These are phyloP conservation scores for Notarius lentiginosus DNA, from an alignment of 2,113 vertebrate genomes.

Conservation along the genomic window DNA sequence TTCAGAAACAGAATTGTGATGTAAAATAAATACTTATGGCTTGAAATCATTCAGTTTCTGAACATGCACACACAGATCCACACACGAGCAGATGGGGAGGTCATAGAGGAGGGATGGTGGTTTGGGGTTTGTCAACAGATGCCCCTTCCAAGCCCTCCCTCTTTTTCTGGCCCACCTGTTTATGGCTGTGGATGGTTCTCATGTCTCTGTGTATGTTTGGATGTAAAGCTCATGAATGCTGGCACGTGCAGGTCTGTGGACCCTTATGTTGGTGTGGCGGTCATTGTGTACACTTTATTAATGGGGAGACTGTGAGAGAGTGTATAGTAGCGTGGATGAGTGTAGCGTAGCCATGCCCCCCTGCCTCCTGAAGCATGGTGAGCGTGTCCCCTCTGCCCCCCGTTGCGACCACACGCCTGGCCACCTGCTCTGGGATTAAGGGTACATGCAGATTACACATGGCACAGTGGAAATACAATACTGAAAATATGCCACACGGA, in stretches of 20 bases:
- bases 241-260: conserved; percentile 47
- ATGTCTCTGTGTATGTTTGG: conserved; percentile 31
- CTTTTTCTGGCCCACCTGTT: conserved; percentile 66
- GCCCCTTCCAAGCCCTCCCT: conserved; percentile 54
- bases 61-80: conserved; percentile 14
- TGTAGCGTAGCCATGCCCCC: conserved; percentile 24
- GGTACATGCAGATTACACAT: conserved; percentile 73
- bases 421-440: conserved; percentile 77
- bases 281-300: conserved; percentile 38
- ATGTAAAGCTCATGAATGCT: conserved; percentile 47
- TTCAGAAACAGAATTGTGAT: neutral
- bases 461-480: conserved; percentile 71
- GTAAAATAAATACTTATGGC: neutral
- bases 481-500: conserved; percentile 64
- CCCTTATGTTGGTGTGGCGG: conserved; percentile 29
- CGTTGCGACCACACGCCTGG: conserved; percentile 66
- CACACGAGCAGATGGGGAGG: conserved; percentile 63
- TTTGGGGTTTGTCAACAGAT: conserved; percentile 66
- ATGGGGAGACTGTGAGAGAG: conserved; percentile 25
- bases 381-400: conserved; percentile 61
- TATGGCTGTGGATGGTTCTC: conserved; percentile 51
- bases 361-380: conserved; percentile 49
- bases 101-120: conserved; percentile 54
- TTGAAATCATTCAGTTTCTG: neutral
- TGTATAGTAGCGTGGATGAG: conserved; percentile 11